Percentiles rank a stretch among this genome's conserved stretches.
Evolutionary conservation across 2,797 vertebrate species (phyloP).

Genomic region (Tiaroga cobitis): DNA sequence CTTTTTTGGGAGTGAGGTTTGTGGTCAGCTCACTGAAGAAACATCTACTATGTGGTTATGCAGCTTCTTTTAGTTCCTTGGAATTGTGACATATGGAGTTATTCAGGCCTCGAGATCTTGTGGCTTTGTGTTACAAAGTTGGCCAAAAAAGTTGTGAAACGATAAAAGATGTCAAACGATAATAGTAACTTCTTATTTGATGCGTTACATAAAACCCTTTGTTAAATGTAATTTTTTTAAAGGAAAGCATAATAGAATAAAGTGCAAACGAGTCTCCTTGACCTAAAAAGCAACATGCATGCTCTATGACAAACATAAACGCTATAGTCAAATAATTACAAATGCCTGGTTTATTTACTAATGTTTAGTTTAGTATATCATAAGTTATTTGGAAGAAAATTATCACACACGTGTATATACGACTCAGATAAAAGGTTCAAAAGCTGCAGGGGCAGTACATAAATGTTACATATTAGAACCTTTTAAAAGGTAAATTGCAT

Average conservation of each 20-base stretch:
- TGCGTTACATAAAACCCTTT: background rate
- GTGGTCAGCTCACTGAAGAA: conserved; percentile 75
- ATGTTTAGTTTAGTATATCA: background rate
- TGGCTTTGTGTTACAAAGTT: conserved; percentile 66
- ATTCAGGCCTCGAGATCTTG: conserved; percentile 72
- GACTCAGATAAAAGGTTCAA: no score
- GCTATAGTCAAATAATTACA: background rate
- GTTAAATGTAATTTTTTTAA: background rate
- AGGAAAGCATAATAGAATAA: no score
- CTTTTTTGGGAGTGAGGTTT: conserved; percentile 75
- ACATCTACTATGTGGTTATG: conserved; percentile 76
- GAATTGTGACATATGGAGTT: conserved; percentile 70
- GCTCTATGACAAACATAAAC: background rate
- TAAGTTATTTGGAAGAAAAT: background rate
- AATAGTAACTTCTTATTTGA: background rate
- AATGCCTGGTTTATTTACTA: background rate
- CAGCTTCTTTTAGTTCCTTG: conserved; percentile 76
- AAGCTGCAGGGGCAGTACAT: background rate
- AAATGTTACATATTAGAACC: background rate
- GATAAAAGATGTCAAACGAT: background rate
- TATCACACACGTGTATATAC: background rate
- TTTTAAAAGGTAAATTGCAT: background rate
- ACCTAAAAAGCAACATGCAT: background rate
- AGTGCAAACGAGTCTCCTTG: background rate
- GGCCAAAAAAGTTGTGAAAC: background rate